Percentiles rank a stretch among this genome's conserved stretches.
Evolutionary conservation across 2,888 invertebrate species (phyloP).

Genomic region (Sminthurides aquaticus): DNA sequence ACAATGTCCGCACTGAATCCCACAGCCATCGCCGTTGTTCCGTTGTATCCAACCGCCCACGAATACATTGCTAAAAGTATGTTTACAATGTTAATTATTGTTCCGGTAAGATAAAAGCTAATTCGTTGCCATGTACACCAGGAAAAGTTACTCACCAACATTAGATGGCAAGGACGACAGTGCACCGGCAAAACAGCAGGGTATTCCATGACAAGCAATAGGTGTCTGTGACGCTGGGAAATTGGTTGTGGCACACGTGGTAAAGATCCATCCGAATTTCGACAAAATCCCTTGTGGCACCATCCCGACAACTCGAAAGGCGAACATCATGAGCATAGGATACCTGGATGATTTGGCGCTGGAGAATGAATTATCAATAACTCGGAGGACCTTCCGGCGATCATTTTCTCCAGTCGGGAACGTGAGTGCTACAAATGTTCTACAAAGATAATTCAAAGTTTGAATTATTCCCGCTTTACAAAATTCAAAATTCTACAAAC

Average conservation of each 20-base stretch:
- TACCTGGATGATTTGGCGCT: not conserved
- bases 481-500: too few species aligned
- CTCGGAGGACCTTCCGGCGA: not conserved
- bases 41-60: not conserved
- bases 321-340: not conserved
- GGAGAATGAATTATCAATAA: not conserved
- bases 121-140: too few species aligned
- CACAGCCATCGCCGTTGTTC: not conserved
- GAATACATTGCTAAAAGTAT: not conserved
- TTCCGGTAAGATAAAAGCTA: too few species aligned
- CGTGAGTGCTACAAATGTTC: not conserved
- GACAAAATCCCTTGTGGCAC: not conserved
- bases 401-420: not conserved
- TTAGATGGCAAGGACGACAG: not conserved
- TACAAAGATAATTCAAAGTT: not conserved
- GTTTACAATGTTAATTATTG: too few species aligned
- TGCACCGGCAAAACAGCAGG: not conserved
- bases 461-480: too few species aligned
- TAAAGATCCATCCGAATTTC: not conserved
- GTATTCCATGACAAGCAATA: not conserved
- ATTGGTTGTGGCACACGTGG: not conserved
- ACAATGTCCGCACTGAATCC: not conserved
- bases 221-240: not conserved
- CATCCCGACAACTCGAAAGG: not conserved
- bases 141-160: not conserved